phyloP scores from a whole-genome alignment of 2,888 invertebrate species.

The Conistra vaccinii region DNA sequence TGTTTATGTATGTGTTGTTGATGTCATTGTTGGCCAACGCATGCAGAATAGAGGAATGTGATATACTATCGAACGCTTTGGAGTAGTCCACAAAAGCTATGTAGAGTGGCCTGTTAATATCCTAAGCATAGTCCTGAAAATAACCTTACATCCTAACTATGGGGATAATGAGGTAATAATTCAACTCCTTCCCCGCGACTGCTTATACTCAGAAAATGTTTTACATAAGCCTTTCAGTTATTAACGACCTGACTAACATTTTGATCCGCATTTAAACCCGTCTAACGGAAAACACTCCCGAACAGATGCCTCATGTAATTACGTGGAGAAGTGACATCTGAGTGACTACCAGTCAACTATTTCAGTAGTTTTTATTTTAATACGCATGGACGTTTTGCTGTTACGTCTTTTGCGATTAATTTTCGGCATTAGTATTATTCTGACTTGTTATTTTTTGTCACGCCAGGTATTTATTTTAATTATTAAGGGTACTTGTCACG shows the following conservation, averaged over 20 bases:
- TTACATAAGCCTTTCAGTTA: not conserved
- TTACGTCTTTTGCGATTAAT: not conserved
- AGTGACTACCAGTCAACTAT: slow-evolving; percentile 26
- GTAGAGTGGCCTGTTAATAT: too few species aligned
- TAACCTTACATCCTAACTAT: not conserved
- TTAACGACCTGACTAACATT: not conserved
- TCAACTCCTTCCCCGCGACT: not conserved
- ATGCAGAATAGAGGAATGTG: too few species aligned
- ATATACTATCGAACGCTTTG: too few species aligned
- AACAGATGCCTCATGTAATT: slow-evolving; percentile 12
- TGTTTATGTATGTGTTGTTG: too few species aligned
- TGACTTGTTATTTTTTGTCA: slow-evolving; percentile 9
- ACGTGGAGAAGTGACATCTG: slow-evolving; percentile 29
- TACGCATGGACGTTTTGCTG: slow-evolving; percentile 13
- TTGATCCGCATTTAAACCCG: slow-evolving; percentile 14
- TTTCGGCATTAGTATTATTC: not conserved
- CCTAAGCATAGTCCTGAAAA: too few species aligned
- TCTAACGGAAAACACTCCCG: not conserved
- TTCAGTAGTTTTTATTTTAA: slow-evolving; percentile 21
- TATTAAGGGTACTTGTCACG: not conserved
- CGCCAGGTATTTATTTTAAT: not conserved
- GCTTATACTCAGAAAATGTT: not conserved
- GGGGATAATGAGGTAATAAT: not conserved
- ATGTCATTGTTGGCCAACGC: too few species aligned
- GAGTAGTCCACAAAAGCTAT: too few species aligned